phyloP scores from a whole-genome alignment of 2,888 invertebrate species.

The Patella caerulea region DNA sequence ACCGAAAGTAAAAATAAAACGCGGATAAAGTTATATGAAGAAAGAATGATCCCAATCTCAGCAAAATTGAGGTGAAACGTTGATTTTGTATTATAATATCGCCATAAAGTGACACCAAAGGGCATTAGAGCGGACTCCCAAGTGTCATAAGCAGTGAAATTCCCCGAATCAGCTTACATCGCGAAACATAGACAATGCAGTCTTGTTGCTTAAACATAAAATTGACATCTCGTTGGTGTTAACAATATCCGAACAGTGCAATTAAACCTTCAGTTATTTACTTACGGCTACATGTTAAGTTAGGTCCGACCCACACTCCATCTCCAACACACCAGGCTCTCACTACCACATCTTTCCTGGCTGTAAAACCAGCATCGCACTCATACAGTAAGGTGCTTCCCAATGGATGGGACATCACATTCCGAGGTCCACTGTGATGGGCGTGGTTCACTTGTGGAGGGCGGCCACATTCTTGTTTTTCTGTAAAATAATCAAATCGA shows the following conservation, averaged over 20 bases:
- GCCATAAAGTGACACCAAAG: no score
- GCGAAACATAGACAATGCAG: no score
- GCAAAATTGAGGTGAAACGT: no score
- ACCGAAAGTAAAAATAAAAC: constrained; percentile 4
- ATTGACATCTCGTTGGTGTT: no score
- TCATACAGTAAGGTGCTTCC: constrained; percentile 93
- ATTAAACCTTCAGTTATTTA: constrained; percentile 2
- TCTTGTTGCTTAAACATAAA: no score
- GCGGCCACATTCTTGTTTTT: constrained; percentile 65
- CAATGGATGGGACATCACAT: constrained; percentile 76
- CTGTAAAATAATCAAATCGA: constrained; percentile 30
- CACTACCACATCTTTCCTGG: constrained; percentile 88
- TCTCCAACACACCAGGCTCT: constrained; percentile 90
- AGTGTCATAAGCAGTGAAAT: no score
- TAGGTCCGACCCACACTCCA: constrained; percentile 98
- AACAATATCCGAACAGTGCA: no score
- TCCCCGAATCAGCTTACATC: no score
- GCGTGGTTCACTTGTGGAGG: constrained; percentile 73
- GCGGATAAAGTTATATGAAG: no score
- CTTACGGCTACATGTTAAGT: constrained; percentile 95
- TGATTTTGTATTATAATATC: no score
- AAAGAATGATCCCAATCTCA: background rate
- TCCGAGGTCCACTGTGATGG: constrained; percentile 81
- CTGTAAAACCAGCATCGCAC: constrained; percentile 88
- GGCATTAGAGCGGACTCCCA: no score